These are phyloP conservation scores for Embiotoca jacksoni DNA, from an alignment of 2,113 vertebrate genomes.

Conservation along the genomic window DNA sequence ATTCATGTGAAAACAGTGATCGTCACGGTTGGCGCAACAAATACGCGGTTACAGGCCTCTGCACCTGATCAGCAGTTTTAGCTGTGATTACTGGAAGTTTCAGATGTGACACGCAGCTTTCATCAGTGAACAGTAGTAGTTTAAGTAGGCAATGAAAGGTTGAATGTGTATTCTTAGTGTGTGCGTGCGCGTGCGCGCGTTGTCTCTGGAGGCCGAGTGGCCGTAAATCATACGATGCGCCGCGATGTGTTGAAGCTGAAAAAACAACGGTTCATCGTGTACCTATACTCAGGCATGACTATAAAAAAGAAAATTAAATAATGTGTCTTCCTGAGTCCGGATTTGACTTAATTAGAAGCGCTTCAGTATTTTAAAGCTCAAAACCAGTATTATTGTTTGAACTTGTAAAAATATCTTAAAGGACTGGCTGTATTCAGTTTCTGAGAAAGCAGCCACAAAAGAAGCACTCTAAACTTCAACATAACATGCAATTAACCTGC, in stretches of 20 bases:
- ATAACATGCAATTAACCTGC: constrained; percentile 74
- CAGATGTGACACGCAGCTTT: too few relatives aligned
- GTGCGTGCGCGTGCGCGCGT: constrained; percentile 13
- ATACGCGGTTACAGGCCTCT: not conserved
- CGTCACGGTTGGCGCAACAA: not conserved
- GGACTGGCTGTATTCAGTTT: constrained; percentile 59
- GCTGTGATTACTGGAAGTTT: too few relatives aligned
- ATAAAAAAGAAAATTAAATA: constrained; percentile 37
- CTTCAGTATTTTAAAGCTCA: constrained; percentile 30
- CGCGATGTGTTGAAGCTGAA: constrained; percentile 72
- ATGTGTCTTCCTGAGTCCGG: constrained; percentile 47
- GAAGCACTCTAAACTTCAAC: constrained; percentile 56
- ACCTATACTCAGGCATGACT: constrained; percentile 41
- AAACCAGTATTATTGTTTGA: constrained; percentile 71
- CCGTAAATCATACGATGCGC: constrained; percentile 61
- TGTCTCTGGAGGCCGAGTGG: constrained; percentile 39
- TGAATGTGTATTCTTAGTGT: constrained; percentile 42
- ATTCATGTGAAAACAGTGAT: not conserved
- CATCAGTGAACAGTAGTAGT: not conserved
- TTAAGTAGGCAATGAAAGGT: constrained; percentile 26
- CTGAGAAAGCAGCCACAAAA: constrained; percentile 58
- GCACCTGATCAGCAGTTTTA: not conserved
- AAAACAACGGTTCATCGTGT: constrained; percentile 61
- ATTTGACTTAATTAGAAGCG: constrained; percentile 64
- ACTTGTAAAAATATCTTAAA: constrained; percentile 70